Conservation (phyloP, 2,888 invertebrate genomes). For the Harmothoe impar region DNA sequence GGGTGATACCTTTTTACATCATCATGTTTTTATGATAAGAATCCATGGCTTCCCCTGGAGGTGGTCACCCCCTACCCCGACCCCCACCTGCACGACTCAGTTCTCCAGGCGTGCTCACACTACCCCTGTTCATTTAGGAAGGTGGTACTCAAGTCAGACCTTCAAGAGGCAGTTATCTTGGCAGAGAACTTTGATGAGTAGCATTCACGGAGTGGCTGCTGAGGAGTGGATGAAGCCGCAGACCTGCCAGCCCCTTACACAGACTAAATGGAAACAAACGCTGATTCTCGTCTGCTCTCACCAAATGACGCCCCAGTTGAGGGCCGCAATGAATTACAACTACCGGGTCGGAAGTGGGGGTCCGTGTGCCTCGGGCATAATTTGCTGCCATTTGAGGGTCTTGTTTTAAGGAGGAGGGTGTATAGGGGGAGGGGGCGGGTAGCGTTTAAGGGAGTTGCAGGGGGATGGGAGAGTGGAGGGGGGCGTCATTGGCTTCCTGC, state of each 20-base stretch:
- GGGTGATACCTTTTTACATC: conserved; percentile 9
- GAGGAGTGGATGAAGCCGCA: conserved; percentile 5
- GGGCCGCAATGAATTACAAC: conserved; percentile 15
- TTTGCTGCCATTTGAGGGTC: not conserved
- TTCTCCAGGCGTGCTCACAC: not conserved
- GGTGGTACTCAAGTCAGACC: not conserved
- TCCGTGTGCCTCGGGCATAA: conserved; percentile 32
- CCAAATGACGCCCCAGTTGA: conserved; percentile 33
- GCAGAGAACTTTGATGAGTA: not conserved
- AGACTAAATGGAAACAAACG: conserved; percentile 38
- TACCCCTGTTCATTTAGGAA: not conserved
- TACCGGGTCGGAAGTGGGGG: conserved; percentile 8
- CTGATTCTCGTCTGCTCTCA: not conserved
- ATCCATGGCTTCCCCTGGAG: not conserved
- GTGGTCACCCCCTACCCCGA: not conserved
- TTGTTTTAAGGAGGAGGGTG: not conserved
- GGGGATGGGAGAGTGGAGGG: not conserved
- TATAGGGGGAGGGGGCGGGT: not conserved
- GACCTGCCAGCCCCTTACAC: not conserved
- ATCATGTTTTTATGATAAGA: conserved; percentile 21
- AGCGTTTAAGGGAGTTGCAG: not conserved
- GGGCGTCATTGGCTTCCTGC: conserved; percentile 14
- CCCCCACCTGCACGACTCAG: not conserved
- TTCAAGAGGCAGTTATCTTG: not conserved
- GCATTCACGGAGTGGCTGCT: not conserved